Conservation (phyloP, 2,797 vertebrate genomes). For the Fistularia tabacaria region DNA sequence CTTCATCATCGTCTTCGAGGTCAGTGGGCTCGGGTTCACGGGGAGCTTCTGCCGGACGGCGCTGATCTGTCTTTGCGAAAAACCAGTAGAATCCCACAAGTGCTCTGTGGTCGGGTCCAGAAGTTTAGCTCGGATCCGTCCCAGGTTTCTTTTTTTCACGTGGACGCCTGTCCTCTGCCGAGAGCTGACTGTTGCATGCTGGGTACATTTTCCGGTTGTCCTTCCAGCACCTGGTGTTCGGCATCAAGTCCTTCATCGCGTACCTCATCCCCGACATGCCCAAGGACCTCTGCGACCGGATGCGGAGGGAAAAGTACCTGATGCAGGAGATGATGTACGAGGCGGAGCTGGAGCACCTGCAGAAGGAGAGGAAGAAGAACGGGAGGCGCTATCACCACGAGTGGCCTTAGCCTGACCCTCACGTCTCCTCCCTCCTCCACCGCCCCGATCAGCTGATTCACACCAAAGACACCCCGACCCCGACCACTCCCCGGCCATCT, state of each 20-base stretch:
- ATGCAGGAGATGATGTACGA: constrained; percentile 99
- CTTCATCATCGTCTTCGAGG: constrained; percentile 99
- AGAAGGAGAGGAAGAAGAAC: constrained; percentile 92
- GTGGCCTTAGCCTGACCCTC: constrained; percentile 86
- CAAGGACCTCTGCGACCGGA: constrained; percentile 93
- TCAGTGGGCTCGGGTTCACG: constrained; percentile 55
- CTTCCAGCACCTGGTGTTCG: constrained; percentile 93
- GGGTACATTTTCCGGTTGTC: constrained; percentile 6
- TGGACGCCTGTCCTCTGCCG: too few relatives aligned
- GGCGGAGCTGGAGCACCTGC: constrained; percentile 94
- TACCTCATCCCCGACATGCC: constrained; percentile 99
- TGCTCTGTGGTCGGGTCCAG: too few relatives aligned
- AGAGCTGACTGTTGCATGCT: too few relatives aligned
- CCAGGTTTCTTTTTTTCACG: too few relatives aligned
- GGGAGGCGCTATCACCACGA: constrained; percentile 95
- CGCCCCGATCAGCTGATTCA: constrained; percentile 54
- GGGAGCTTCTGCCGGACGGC: too few relatives aligned
- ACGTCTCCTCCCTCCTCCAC: constrained; percentile 16
- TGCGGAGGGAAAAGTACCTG: constrained; percentile 96
- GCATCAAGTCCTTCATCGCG: constrained; percentile 98
- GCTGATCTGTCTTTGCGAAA: too few relatives aligned
- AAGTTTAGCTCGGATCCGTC: too few relatives aligned
- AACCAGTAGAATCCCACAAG: too few relatives aligned
- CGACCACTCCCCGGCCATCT: constrained; percentile 39
- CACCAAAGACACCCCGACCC: constrained; percentile 70